Conservation (phyloP, 2,888 invertebrate species). For the Tetragonisca angustula region DNA sequence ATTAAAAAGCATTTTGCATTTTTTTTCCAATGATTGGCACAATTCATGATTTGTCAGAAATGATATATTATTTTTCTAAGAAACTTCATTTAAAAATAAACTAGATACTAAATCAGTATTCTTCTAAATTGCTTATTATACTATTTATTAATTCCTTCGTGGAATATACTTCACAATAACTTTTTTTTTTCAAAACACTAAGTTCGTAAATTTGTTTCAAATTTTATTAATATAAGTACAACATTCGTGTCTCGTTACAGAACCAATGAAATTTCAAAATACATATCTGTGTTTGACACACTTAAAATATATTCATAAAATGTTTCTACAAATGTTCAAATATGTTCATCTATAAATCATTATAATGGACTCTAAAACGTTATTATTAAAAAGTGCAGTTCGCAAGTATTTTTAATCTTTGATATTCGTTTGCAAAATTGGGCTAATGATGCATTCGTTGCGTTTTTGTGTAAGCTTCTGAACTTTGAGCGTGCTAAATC, state of each 20-base stretch:
- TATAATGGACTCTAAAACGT: neutral
- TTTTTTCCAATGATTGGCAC: neutral
- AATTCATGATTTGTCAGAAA: neutral
- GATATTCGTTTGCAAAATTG: neutral
- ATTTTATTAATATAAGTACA: too few relatives aligned
- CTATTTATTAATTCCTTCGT: neutral
- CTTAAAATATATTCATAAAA: too few relatives aligned
- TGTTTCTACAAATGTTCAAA: too few relatives aligned
- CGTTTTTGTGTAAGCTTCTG: conserved; percentile 15
- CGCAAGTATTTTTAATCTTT: neutral
- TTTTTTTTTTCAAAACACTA: too few relatives aligned
- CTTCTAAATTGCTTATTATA: neutral
- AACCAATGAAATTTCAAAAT: too few relatives aligned
- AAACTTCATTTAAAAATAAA: neutral
- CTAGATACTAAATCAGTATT: neutral
- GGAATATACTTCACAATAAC: neutral
- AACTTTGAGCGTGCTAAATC: conserved; percentile 52
- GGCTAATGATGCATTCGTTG: conserved; percentile 14
- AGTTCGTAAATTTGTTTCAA: too few relatives aligned
- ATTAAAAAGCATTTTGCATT: neutral
- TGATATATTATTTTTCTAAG: neutral
- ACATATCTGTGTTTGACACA: too few relatives aligned
- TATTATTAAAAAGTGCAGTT: neutral
- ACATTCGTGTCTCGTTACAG: too few relatives aligned
- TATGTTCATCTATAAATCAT: too few relatives aligned